Evolutionary conservation across 2,888 invertebrate species (phyloP), one percentile per base, ranked within the genome.

Genomic region (Lasioglossum calceatum): DNA sequence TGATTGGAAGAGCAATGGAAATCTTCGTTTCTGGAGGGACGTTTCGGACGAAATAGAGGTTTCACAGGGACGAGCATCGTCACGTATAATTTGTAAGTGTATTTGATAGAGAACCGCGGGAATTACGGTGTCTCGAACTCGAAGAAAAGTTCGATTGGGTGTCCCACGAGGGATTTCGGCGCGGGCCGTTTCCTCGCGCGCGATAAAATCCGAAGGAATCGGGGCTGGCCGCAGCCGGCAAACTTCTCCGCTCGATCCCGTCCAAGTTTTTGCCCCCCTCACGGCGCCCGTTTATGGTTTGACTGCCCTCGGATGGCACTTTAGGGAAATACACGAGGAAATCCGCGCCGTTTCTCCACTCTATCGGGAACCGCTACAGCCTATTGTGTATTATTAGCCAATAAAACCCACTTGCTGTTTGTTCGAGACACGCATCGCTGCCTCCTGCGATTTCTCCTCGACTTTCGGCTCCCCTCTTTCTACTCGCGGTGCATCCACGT

Each of bases 291-390:
- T 94, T 95, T 95, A 95, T 95, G 93, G 95, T 94, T 95, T 94
- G 87, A 95, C 94, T 94, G 93, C 93, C 92, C 93, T 94, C 91
- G 89, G 91, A 95, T 94, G 94, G 95, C 92, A 95, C 95, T 95
- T 95, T 94, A 95, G 95, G 95, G 95, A 95, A 95, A 95, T 95
- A 93, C 93, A 91, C 77, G 81, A 79, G 87, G 72, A 83, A 74
- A 87, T 75, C 88, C 86, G 76, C 72, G 81, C 81, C 82, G 77
- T 39, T 79, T 81, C 81, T 88, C 81, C 87, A 83, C 81, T 89
- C 88, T 88, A 87, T 85, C 77, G 88, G 82, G 84, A 76, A 81
- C 82, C 79, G 19, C 81, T 85, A 79, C 80, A 89, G 88, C 91
- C 92, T 92, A 93, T 93, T 93, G 92, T 92, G 92, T 92, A 93